A percentile compares a stretch with the other conserved stretches of the same genome.
phyloP scores from a whole-genome alignment of 2,888 invertebrate genomes.

The Bombylius major region DNA sequence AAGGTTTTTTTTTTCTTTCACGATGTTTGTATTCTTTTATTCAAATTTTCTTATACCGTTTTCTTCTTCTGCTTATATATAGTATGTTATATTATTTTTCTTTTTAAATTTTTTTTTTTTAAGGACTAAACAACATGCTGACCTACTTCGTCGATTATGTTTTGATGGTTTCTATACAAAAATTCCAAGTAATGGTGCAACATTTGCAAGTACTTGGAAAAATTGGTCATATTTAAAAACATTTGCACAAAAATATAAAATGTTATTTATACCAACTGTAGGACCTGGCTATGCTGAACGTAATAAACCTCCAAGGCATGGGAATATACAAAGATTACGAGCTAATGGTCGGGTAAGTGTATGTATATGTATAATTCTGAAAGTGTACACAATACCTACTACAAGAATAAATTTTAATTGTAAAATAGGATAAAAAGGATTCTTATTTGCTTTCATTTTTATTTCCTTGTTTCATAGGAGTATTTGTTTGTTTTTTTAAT shows the following conservation, averaged over 20 bases:
- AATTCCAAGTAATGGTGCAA: slow-evolving; percentile 50
- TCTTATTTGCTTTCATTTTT: neutral
- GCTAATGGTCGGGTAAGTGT: slow-evolving; percentile 31
- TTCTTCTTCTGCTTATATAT: no score
- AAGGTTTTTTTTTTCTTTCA: no score
- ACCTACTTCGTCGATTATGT: slow-evolving; percentile 40
- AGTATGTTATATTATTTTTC: no score
- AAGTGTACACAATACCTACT: neutral
- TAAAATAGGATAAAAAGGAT: neutral
- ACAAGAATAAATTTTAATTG: neutral
- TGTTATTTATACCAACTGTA: slow-evolving; percentile 54
- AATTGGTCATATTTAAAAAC: slow-evolving; percentile 43
- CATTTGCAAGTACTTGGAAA: slow-evolving; percentile 50
- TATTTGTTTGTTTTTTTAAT: no score
- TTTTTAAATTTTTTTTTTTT: no score
- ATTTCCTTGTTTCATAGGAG: no score
- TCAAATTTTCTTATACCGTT: no score
- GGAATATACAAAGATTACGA: slow-evolving; percentile 32
- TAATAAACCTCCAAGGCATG: slow-evolving; percentile 37
- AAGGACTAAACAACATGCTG: slow-evolving; percentile 35
- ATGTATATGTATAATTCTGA: neutral
- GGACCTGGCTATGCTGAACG: slow-evolving; percentile 60
- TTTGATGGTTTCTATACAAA: slow-evolving; percentile 53
- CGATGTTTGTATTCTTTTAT: no score
- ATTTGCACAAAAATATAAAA: slow-evolving; percentile 43